Evolutionary conservation across 1,140 invertebrate species (phyloP), one percentile per base, ranked within the genome.

Genomic region (Drosophila asahinai): DNA sequence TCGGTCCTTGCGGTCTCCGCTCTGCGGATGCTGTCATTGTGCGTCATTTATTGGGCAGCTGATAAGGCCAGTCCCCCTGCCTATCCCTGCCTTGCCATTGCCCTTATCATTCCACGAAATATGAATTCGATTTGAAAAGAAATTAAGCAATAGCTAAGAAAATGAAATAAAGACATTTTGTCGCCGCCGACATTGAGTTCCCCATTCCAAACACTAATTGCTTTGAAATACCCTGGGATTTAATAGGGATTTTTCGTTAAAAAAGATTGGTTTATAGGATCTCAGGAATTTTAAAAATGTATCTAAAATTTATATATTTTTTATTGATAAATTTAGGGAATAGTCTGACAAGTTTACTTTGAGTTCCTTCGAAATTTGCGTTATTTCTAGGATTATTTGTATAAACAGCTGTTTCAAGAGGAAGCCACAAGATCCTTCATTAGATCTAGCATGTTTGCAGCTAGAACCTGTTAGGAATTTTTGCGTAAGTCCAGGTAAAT

Each of bases 101-200:
- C 11, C 25, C 38, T 27, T 36, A n/a, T n/a, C 30, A 27, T 15
- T 11, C 42, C 22, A 25, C 63, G 30, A 86, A 90, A 90, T 89
- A 90, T 89, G 81, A 86, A 77, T 86, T 86, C 81, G 63, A 89
- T 89, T 90, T 76, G 71, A 70, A 79, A 89, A 81, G 81, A 80
- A 89, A 84, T 89, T 81, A 83, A 79, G 70, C 64, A 68, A 75
- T 43, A 33, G n/a, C 54, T 64, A 25, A 52, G 67, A 51, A 84
- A 52, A 62, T 76, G 66, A 83, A 57, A 84, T 89, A 84, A 89
- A 89, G 78, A 89, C 75, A 80, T 80, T 81, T 86, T 73, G 86
- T 90, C 78, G 86, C 81, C 81, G 72, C 61, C 78, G 72, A n/a
- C 61, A 59, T 33, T 64, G 51, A 72, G 30, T 72, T 67, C 14